These are phyloP conservation scores for Aurelia sp. DNA, from an alignment of 30 jellyfish, hydroid and myxozoan genomes.

Conservation along the genomic window DNA sequence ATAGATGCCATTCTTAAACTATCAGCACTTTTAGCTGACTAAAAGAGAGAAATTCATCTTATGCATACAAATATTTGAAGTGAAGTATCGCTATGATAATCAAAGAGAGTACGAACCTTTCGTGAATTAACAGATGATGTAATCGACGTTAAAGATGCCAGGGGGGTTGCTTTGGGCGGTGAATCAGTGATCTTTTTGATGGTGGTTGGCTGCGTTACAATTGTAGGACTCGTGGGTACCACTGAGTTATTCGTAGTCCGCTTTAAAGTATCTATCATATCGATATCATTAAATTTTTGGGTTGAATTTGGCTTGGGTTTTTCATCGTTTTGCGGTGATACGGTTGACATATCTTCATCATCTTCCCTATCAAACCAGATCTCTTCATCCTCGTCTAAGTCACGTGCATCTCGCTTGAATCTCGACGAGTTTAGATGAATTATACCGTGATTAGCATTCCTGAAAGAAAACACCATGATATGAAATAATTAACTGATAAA, in stretches of 20 bases:
- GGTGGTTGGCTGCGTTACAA: constrained; percentile 14
- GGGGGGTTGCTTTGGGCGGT: constrained; percentile 35
- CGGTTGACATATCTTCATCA: constrained; percentile 63
- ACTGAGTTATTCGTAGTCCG: constrained; percentile 58
- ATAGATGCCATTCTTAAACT: too few species aligned
- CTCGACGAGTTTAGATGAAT: constrained; percentile 74
- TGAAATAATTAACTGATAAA: too few species aligned
- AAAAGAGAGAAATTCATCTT: too few species aligned
- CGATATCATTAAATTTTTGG: constrained; percentile 80
- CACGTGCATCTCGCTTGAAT: constrained; percentile 90
- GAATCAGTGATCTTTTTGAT: constrained; percentile 50
- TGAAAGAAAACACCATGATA: background rate
- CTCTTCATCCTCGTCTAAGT: constrained; percentile 96
- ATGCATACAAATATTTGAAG: too few species aligned
- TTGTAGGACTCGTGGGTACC: constrained; percentile 36
- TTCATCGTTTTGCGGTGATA: constrained; percentile 48
- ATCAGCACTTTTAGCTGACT: too few species aligned
- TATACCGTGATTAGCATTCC: constrained; percentile 89
- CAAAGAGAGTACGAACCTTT: constrained; percentile 9
- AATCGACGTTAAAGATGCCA: constrained; percentile 48
- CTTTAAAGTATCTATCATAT: constrained; percentile 70
- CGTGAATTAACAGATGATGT: constrained; percentile 65
- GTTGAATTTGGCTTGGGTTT: constrained; percentile 65
- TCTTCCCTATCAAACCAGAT: constrained; percentile 93
- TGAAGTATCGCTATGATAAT: too few species aligned